Evolutionary conservation across 2,888 invertebrate genomes (phyloP).

Genomic region (Drosophila subquinaria): DNA sequence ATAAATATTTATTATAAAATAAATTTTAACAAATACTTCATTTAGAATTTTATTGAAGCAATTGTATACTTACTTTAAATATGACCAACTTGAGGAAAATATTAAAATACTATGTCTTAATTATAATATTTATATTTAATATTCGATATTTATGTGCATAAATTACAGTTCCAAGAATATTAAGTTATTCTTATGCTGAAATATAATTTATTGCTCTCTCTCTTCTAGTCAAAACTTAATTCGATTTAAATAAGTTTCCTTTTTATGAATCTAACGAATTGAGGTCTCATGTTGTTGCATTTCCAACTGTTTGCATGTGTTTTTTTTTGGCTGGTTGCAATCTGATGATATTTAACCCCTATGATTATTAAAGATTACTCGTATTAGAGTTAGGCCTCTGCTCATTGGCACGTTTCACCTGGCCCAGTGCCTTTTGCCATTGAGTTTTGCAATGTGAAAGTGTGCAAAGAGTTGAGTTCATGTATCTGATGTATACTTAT

Average conservation of each 20-base stretch:
- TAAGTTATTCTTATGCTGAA: not conserved
- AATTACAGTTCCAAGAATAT: too few species aligned
- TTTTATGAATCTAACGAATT: not conserved
- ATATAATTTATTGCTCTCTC: not conserved
- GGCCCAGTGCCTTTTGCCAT: slow-evolving; percentile 63
- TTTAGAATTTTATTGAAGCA: too few species aligned
- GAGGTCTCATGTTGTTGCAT: slow-evolving; percentile 10
- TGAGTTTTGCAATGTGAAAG: slow-evolving; percentile 63
- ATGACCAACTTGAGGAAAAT: too few species aligned
- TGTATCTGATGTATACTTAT: slow-evolving; percentile 25
- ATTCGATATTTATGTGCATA: too few species aligned
- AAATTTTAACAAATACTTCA: too few species aligned
- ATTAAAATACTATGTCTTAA: too few species aligned
- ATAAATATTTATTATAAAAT: too few species aligned
- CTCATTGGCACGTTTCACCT: slow-evolving; percentile 59
- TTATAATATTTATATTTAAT: too few species aligned
- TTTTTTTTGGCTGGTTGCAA: slow-evolving; percentile 7
- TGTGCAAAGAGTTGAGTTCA: slow-evolving; percentile 46
- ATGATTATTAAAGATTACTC: slow-evolving; percentile 57
- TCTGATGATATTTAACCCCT: slow-evolving; percentile 58
- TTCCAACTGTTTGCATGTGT: slow-evolving; percentile 17
- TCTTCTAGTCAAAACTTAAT: not conserved
- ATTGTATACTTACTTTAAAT: too few species aligned
- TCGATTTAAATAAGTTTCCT: slow-evolving; percentile 13
- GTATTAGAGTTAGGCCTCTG: slow-evolving; percentile 30